A percentile compares a stretch with the other conserved stretches of the same genome.
These are phyloP conservation scores for Ophonus ardosiacus DNA, from an alignment of 2,888 invertebrate species.

Conservation along the genomic window DNA sequence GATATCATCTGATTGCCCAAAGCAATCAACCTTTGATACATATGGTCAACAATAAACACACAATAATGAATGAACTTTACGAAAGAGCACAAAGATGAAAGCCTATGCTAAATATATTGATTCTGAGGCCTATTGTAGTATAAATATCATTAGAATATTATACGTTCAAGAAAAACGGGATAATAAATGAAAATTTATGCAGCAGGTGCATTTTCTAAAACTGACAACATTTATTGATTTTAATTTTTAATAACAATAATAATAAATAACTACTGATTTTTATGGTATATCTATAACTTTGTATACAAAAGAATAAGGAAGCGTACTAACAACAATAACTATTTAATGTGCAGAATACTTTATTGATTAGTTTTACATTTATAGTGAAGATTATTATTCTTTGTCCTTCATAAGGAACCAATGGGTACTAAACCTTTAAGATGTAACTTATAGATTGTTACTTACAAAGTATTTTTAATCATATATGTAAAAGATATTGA, in stretches of 20 bases:
- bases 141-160: background rate
- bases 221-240: background rate
- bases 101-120: background rate
- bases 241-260: background rate
- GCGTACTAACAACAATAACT: background rate
- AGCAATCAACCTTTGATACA: constrained; percentile 37
- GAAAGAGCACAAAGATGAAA: background rate
- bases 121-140: background rate
- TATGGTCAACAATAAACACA: constrained; percentile 24
- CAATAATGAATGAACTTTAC: constrained; percentile 4
- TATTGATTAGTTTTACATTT: background rate
- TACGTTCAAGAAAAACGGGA: background rate
- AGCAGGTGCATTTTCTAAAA: background rate
- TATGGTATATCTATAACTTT: background rate
- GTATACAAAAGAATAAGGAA: background rate
- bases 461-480: background rate
- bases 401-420: background rate
- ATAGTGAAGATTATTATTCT: background rate
- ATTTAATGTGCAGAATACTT: background rate
- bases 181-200: background rate
- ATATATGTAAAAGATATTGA: background rate
- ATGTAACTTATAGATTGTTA: background rate
- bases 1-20: constrained; percentile 24
- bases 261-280: background rate
- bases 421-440: background rate